A percentile compares a stretch with the other conserved stretches of the same genome.
Conservation (phyloP, 1,140 invertebrate genomes). For the Drosophila novamexicana region DNA sequence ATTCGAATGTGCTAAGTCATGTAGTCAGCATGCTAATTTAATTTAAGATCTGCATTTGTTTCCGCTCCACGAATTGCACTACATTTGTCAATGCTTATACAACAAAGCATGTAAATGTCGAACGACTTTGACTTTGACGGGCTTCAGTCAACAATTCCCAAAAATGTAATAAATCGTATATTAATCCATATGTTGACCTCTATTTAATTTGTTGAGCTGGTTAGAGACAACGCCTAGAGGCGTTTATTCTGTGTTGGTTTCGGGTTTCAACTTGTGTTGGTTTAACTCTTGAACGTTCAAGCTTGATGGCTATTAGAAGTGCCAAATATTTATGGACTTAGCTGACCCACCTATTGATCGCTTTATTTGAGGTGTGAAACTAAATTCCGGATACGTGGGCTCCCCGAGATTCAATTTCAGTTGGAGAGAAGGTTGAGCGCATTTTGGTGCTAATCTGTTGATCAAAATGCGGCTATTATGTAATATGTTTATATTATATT, state of each 20-base stretch:
- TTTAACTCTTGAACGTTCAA: constrained; percentile 24
- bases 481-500: neutral
- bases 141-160: neutral
- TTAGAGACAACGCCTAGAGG: constrained; percentile 19
- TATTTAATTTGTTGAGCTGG: constrained; percentile 3
- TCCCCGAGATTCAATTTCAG: neutral
- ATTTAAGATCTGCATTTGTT: constrained; percentile 17
- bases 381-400: constrained; percentile 5
- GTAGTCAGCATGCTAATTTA: constrained; percentile 2
- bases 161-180: constrained; percentile 1
- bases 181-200: constrained; percentile 31
- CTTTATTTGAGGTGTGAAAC: constrained; percentile 21
- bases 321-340: constrained; percentile 67
- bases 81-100: constrained; percentile 9
- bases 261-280: constrained; percentile 40
- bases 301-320: constrained; percentile 48
- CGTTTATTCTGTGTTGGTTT: constrained; percentile 13
- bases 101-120: constrained; percentile 16
- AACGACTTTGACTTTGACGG: constrained; percentile 26
- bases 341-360: constrained; percentile 35
- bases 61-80: constrained; percentile 21
- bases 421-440: too few species aligned
- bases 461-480: too few species aligned
- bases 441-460: too few species aligned
- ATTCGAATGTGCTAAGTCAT: constrained; percentile 10